phyloP scores from a whole-genome alignment of 2,888 invertebrate genomes.

The Lasioglossum leucozonium region DNA sequence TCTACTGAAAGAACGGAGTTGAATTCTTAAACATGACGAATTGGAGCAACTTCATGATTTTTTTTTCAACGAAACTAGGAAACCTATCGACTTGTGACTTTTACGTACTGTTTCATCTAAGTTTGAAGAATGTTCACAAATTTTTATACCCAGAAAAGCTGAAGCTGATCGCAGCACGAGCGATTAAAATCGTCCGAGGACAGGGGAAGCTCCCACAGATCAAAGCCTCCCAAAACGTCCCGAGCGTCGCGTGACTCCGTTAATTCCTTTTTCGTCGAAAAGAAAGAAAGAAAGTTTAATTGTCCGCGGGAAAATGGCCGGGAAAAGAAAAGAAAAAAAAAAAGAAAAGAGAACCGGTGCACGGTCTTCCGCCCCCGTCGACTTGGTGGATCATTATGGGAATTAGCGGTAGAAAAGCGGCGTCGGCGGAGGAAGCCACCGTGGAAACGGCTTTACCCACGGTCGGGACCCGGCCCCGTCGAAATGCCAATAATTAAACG shows the following conservation, averaged over 20 bases:
- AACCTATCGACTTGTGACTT: no score
- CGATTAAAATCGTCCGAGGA: neutral
- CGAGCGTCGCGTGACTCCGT: neutral
- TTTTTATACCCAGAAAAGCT: neutral
- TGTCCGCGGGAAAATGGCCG: neutral
- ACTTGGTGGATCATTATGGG: slow-evolving; percentile 35
- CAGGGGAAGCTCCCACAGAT: neutral
- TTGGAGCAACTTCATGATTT: no score
- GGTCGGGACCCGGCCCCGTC: slow-evolving; percentile 35
- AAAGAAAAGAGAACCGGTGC: neutral
- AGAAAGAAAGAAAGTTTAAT: neutral
- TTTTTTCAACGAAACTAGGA: no score
- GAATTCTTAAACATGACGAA: no score
- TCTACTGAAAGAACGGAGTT: no score
- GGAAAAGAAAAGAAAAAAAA: neutral
- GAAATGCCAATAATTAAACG: slow-evolving; percentile 65
- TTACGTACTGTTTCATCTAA: no score
- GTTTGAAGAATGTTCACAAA: neutral
- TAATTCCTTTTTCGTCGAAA: neutral
- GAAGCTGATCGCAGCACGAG: neutral
- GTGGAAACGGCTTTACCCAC: slow-evolving; percentile 59
- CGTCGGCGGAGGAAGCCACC: slow-evolving; percentile 30
- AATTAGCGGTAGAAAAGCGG: slow-evolving; percentile 21
- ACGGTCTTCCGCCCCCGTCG: slow-evolving; percentile 7
- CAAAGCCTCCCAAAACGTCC: neutral